Conservation (phyloP, 2,113 vertebrate genomes). For the Takifugu bimaculatus region DNA sequence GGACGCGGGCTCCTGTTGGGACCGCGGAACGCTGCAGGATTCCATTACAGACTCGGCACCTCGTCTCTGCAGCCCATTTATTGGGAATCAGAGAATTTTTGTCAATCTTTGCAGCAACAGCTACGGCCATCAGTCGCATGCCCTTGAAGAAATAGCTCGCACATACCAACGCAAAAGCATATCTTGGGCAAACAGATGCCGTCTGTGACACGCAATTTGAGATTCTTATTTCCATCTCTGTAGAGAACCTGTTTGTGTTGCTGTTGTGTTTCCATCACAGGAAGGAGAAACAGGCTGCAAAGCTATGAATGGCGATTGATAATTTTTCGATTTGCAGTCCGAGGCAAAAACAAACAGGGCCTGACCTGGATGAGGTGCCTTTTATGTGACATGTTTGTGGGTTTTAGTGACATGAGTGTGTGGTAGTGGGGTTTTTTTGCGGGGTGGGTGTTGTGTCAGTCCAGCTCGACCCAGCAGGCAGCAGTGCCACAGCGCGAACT, state of each 20-base stretch:
- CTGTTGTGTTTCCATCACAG: conserved; percentile 42
- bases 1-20: conserved; percentile 69
- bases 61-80: conserved; percentile 73
- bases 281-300: conserved; percentile 17
- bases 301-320: too few relatives aligned
- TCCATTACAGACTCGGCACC: conserved; percentile 75
- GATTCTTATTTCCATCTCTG: conserved; percentile 67
- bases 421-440: conserved; percentile 10
- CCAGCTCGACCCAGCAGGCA: conserved; percentile 40
- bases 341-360: conserved; percentile 14
- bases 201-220: conserved; percentile 60
- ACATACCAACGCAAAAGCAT: conserved; percentile 61
- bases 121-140: conserved; percentile 64
- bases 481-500: conserved; percentile 62
- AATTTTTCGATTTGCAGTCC: conserved; percentile 3
- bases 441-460: conserved; percentile 17
- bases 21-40: conserved; percentile 71
- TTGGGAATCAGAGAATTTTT: conserved; percentile 73
- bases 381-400: conserved; percentile 6
- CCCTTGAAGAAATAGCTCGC: conserved; percentile 63
- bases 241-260: conserved; percentile 44
- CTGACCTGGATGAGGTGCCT: neutral
- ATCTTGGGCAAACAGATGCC: conserved; percentile 71
- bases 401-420: conserved; percentile 8
- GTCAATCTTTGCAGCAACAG: conserved; percentile 72